phyloP scores from a whole-genome alignment of 2,113 vertebrate genomes.

The Amazona vittata region DNA sequence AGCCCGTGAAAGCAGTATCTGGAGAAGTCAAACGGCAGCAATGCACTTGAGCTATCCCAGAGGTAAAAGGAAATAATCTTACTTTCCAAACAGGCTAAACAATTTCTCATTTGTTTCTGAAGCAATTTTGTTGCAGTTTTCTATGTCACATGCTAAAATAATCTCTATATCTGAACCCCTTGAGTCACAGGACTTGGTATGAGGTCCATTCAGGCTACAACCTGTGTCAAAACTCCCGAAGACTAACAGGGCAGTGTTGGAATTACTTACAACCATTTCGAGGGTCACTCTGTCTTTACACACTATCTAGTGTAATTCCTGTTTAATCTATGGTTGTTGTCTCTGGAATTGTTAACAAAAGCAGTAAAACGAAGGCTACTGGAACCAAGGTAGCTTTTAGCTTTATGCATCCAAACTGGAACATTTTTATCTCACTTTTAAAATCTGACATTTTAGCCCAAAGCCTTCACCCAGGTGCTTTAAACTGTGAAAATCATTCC shows the following conservation, averaged over 20 bases:
- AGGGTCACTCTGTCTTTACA: background rate
- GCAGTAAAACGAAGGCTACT: background rate
- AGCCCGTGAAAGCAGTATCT: background rate
- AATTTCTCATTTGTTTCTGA: background rate
- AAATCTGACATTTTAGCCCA: background rate
- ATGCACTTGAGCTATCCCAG: accelerated
- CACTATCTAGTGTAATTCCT: background rate
- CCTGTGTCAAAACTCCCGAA: background rate
- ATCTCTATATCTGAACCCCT: background rate
- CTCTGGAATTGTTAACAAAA: background rate
- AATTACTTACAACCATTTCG: background rate
- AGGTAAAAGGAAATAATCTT: background rate
- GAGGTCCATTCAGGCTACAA: background rate
- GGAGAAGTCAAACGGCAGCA: constrained; percentile 14
- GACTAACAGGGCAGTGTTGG: background rate
- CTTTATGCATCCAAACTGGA: background rate
- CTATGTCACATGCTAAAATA: background rate
- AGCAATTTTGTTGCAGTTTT: background rate
- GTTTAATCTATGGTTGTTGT: background rate
- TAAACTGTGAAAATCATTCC: background rate
- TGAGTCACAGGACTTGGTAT: background rate
- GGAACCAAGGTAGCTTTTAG: background rate
- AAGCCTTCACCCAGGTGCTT: background rate
- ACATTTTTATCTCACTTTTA: background rate
- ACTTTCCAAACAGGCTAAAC: background rate